Percentiles rank a stretch among this genome's conserved stretches.
phyloP scores from a whole-genome alignment of 2,113 vertebrate species.

The Porphyrio hochstetteri region DNA sequence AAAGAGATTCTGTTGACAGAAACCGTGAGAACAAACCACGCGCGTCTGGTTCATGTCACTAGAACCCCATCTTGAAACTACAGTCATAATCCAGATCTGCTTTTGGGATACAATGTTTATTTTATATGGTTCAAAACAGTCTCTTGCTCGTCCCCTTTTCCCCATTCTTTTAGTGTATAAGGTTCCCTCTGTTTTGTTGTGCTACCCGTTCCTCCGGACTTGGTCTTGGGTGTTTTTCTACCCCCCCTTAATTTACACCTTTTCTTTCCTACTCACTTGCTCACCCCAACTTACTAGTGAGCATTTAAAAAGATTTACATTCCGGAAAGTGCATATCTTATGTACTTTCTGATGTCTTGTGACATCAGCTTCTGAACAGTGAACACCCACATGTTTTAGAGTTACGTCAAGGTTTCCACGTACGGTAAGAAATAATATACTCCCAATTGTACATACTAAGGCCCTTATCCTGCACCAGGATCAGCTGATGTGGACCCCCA shows the following conservation, averaged over 20 bases:
- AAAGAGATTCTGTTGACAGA: constrained; percentile 65
- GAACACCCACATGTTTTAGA: constrained; percentile 18
- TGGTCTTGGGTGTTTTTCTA: background rate
- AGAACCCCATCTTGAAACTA: constrained; percentile 51
- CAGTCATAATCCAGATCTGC: constrained; percentile 21
- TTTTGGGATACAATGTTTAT: constrained; percentile 65
- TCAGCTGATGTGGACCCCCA: background rate
- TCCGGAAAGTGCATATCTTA: constrained; percentile 56
- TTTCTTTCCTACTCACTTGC: background rate
- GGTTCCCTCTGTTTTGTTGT: constrained; percentile 15
- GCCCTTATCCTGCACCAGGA: constrained; percentile 49
- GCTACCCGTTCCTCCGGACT: background rate
- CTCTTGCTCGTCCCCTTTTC: background rate
- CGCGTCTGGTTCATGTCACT: constrained; percentile 51
- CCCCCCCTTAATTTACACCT: background rate
- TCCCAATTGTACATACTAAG: constrained; percentile 45
- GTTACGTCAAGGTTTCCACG: constrained; percentile 43
- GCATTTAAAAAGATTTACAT: constrained; percentile 68
- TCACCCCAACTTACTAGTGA: constrained; percentile 39
- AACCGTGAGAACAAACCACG: constrained; percentile 16
- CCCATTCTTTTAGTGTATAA: background rate
- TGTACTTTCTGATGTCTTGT: constrained; percentile 50
- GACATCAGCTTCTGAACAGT: constrained; percentile 45
- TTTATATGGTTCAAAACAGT: constrained; percentile 59
- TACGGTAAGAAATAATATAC: constrained; percentile 65